Percentiles rank a stretch among this genome's conserved stretches.
phyloP scores from a whole-genome alignment of 2,113 vertebrate genomes.

The Aythya baeri region DNA sequence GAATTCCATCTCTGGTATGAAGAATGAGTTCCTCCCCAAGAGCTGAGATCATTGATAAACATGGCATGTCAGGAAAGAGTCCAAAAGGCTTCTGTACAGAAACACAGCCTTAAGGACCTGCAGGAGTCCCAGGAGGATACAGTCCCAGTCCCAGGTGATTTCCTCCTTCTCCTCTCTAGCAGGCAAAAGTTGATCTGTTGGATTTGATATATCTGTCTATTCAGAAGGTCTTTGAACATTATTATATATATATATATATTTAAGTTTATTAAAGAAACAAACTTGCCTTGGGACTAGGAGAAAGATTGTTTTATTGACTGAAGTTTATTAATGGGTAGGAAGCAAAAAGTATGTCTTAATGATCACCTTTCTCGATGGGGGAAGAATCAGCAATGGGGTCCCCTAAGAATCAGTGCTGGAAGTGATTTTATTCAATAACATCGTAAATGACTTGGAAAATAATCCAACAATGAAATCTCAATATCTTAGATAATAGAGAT shows the following conservation, averaged over 20 bases:
- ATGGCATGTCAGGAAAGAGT: rapidly evolving
- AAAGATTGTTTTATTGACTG: neutral
- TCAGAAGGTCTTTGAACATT: neutral
- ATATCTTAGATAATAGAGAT: neutral
- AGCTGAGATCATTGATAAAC: neutral
- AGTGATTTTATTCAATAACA: neutral
- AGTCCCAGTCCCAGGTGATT: neutral
- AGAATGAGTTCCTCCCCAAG: neutral
- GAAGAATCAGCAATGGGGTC: neutral
- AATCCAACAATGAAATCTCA: neutral
- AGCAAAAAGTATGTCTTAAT: neutral
- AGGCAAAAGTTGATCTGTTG: neutral
- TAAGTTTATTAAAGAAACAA: neutral
- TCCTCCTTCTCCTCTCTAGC: neutral
- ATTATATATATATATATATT: neutral
- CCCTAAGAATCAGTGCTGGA: neutral
- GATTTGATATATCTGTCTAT: neutral
- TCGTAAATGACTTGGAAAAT: neutral
- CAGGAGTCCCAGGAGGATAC: neutral
- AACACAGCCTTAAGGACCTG: neutral
- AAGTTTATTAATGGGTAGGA: neutral
- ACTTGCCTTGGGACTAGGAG: neutral
- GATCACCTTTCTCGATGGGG: rapidly evolving
- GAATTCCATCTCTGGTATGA: neutral
- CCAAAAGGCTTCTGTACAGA: neutral